Evolutionary conservation across 2,888 invertebrate genomes (phyloP), one percentile per base, ranked within the genome.

Genomic region (Dilophus febrilis): DNA sequence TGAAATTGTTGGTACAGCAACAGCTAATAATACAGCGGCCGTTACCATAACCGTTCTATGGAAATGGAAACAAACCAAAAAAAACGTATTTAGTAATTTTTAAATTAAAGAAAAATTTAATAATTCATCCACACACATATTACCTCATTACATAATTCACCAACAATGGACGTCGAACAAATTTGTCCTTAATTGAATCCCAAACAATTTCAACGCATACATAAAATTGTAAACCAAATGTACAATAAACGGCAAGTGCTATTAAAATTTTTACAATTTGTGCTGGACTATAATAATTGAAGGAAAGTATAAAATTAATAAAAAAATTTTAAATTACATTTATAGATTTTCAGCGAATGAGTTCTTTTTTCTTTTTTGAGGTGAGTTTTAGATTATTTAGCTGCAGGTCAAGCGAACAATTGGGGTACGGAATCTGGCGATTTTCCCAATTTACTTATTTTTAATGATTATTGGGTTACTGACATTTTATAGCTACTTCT

Each of bases 141-240:
- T 44, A 59, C 52, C 73, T 68, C 59, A 86, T 66, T 22, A 76
- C 59, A 61, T 88, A 88, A 58, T 91, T 86, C 5, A 78, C 76
- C 12, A 81, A 52, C 16, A 68, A 59, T 7, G 77, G 76, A 36
- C 72, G 71, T 53, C 77, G 77, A 22, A 70, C 69, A 58, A 74
- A 80, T 47, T 67, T 71, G 1, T 82, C 75, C 55, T 86, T 81
- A 38, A 94, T 66, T 38, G 69, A 68, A 51, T 80, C 83, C 88
- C 91, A 92, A 45, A 79, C 78, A 48, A 97, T 90, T 54, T 87
- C 86, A 41, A 94, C 70, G 58, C 94, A 92, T 13, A 98, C 95
- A 65, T 84, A 97, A 64, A 95, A 92, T 64, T 97, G 95, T 13
- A 98, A 74, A 6, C 90, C 91, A 57, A 92, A 97, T 0, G 94